Percentiles rank a stretch among this genome's conserved stretches.
Evolutionary conservation across 1,140 invertebrate species (phyloP).

Genomic region (Copidosoma floridanum): DNA sequence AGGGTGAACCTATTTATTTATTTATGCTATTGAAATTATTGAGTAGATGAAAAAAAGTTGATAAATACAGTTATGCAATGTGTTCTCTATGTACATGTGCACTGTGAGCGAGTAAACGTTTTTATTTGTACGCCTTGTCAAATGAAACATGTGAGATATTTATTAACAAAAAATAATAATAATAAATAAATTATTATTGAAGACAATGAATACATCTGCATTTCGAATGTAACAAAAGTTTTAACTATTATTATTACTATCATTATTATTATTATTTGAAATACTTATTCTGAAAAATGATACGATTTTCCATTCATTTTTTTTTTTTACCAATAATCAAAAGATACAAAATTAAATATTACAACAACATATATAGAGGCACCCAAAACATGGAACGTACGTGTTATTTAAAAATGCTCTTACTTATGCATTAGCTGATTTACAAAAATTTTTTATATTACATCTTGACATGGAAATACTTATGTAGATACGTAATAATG

Average conservation of each 20-base stretch:
- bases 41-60: constrained; percentile 35
- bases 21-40: no score
- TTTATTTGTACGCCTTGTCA: constrained; percentile 49
- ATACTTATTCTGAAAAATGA: no score
- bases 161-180: constrained; percentile 23
- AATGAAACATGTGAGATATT: constrained; percentile 28
- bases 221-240: background rate
- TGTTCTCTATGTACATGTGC: constrained; percentile 48
- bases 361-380: no score
- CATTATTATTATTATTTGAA: background rate
- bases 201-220: constrained; percentile 3
- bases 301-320: no score
- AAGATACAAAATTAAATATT: no score
- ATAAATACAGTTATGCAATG: constrained; percentile 53
- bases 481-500: no score
- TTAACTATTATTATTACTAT: background rate
- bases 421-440: no score
- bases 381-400: no score
- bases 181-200: constrained; percentile 28
- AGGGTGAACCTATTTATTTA: constrained; percentile 25
- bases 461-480: no score
- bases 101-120: constrained; percentile 40
- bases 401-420: no score
- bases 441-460: no score
- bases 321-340: no score